A percentile compares a stretch with the other conserved stretches of the same genome.
Conservation (phyloP, 2,888 invertebrate species). For the Sussaba pulchella region DNA sequence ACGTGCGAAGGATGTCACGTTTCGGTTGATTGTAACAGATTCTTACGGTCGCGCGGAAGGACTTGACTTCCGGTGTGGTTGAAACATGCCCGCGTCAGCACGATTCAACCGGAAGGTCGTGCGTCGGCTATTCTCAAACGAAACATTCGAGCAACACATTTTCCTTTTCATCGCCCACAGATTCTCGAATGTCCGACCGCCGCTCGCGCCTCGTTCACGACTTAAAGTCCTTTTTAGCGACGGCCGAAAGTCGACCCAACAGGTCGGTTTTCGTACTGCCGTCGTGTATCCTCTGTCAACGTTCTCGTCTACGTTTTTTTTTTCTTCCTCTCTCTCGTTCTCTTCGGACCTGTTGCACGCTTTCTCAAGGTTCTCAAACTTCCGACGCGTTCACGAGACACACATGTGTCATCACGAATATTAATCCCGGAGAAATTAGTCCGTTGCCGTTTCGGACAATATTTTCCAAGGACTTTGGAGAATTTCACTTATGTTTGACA, state of each 20-base stretch:
- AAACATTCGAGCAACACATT: constrained; percentile 50
- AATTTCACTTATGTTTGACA: constrained; percentile 45
- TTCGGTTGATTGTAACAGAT: constrained; percentile 36
- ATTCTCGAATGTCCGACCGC: constrained; percentile 50
- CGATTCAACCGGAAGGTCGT: constrained; percentile 44
- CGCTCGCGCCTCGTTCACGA: constrained; percentile 25
- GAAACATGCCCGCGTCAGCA: constrained; percentile 31
- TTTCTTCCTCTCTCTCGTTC: constrained; percentile 6
- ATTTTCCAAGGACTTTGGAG: constrained; percentile 47
- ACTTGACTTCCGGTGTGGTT: constrained; percentile 61
- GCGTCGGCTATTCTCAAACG: constrained; percentile 53
- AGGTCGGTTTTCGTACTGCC: constrained; percentile 34
- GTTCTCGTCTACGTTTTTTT: constrained; percentile 34
- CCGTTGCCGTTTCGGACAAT: constrained; percentile 23
- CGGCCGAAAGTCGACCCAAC: constrained; percentile 29
- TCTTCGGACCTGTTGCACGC: constrained; percentile 42
- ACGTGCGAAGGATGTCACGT: background rate
- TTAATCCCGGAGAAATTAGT: constrained; percentile 35
- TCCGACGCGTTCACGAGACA: constrained; percentile 33
- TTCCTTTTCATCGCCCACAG: constrained; percentile 56
- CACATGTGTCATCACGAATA: constrained; percentile 41
- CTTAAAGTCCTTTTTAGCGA: constrained; percentile 57
- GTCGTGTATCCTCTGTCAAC: constrained; percentile 49
- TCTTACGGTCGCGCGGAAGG: constrained; percentile 22
- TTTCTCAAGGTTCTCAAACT: constrained; percentile 46